These are phyloP conservation scores for Podarcis siculus DNA, from an alignment of 2,797 vertebrate species.

Conservation along the genomic window DNA sequence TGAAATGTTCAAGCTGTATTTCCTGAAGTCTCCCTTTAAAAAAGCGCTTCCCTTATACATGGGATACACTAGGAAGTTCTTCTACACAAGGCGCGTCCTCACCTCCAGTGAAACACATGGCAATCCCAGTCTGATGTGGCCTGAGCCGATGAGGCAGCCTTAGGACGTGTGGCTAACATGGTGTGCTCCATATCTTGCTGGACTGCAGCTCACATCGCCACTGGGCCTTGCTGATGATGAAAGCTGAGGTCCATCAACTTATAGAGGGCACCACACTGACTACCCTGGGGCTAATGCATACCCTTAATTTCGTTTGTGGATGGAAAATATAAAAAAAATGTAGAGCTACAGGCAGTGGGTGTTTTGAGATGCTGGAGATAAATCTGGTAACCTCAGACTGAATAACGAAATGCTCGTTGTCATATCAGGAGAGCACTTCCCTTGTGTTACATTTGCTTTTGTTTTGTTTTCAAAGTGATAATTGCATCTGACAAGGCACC, in stretches of 20 bases:
- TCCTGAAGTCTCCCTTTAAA: constrained; percentile 26
- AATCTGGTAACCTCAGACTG: constrained; percentile 47
- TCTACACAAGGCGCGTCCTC: background rate
- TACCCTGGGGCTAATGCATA: constrained; percentile 25
- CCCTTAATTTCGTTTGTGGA: constrained; percentile 65
- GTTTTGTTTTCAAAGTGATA: constrained; percentile 54
- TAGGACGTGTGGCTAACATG: constrained; percentile 45
- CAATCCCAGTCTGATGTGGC: background rate
- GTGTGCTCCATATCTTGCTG: too few species aligned
- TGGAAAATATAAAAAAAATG: constrained; percentile 25
- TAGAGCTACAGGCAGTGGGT: constrained; percentile 50
- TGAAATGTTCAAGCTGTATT: constrained; percentile 61
- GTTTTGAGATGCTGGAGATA: constrained; percentile 61
- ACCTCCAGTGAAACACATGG: background rate
- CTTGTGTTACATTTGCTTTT: constrained; percentile 56
- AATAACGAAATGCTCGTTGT: constrained; percentile 51
- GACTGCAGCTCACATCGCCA: too few species aligned
- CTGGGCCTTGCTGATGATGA: too few species aligned
- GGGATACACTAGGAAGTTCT: background rate
- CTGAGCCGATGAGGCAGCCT: constrained; percentile 17
- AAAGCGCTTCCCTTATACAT: constrained; percentile 50
- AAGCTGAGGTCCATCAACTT: too few species aligned
- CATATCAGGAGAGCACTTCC: constrained; percentile 47
- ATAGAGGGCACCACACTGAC: too few species aligned
- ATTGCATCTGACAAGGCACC: constrained; percentile 72